Evolutionary conservation across 2,888 invertebrate genomes (phyloP), one percentile per base, ranked within the genome.

Genomic region (Conomelus anceps): DNA sequence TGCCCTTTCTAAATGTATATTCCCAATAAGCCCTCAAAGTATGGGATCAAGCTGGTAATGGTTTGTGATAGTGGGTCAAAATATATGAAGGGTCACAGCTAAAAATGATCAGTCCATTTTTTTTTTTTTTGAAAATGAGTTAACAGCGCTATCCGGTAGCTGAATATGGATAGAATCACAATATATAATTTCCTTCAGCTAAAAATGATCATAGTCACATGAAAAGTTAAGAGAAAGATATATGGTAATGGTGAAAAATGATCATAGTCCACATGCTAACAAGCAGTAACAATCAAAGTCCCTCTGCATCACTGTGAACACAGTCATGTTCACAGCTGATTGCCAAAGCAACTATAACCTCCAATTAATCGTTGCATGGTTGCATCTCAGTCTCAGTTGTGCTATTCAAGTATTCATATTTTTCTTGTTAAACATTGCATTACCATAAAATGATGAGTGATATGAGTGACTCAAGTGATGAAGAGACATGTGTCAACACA

Each of bases 331-430:
- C 22, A 22, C 23, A 23, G n/a, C 20, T 87, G 13, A 23, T 87
- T 87, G n/a, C 23, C 34, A 88, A 88, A 88, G 34, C 88, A 88
- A 41, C 41, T 88, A n/a, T n/a, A 88, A 88, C 88, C 88, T 26
- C 26, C 26, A 9, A 24, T 88, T 88, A 41, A 26, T 24, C 22
- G 88, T 88, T 23, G 26, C 22, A 88, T 24, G 29, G 11, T 34
- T 29, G n/a, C n/a, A n/a, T n/a, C n/a, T n/a, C n/a, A n/a, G n/a
- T n/a, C n/a, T n/a, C n/a, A n/a, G n/a, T n/a, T n/a, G n/a, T n/a
- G n/a, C n/a, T n/a, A n/a, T n/a, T n/a, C n/a, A n/a, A n/a, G n/a
- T n/a, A n/a, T 88, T 13, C 13, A 88, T 23, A 88, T 88, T 88
- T 23, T 88, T 34, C 22, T 23, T 11, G 26, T 88, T 29, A 24